Percentiles rank a stretch among this genome's conserved stretches.
These are phyloP conservation scores for Perizoma flavofasciatum DNA, from an alignment of 2,888 invertebrate genomes.

Conservation along the genomic window DNA sequence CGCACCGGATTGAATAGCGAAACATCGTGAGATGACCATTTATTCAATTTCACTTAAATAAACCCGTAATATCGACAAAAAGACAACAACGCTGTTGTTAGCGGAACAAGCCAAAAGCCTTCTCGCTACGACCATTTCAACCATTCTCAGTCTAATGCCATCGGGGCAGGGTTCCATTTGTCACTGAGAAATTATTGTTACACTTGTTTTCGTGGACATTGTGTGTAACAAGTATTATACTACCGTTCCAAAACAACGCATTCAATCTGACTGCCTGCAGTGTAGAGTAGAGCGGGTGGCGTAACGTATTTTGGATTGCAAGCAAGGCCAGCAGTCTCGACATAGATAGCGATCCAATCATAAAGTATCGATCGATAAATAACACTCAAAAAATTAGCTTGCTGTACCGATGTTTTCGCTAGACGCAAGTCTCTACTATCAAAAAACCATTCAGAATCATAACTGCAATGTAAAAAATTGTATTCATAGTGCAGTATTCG, in stretches of 20 bases:
- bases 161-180: constrained; percentile 51
- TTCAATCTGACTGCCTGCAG: constrained; percentile 51
- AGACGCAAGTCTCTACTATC: no score
- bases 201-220: constrained; percentile 53
- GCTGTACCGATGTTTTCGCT: no score
- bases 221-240: constrained; percentile 70
- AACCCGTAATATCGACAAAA: constrained; percentile 80
- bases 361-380: no score
- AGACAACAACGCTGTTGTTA: constrained; percentile 65
- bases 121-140: constrained; percentile 34
- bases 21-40: constrained; percentile 79
- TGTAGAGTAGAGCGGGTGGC: constrained; percentile 48
- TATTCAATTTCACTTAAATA: constrained; percentile 84
- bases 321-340: constrained; percentile 21
- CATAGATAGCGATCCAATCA: no score
- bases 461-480: no score
- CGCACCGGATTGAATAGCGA: constrained; percentile 71
- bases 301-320: constrained; percentile 56
- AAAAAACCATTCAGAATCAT: no score
- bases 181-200: constrained; percentile 41
- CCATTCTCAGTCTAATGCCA: constrained; percentile 55
- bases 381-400: no score
- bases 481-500: no score
- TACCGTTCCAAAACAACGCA: constrained; percentile 69
- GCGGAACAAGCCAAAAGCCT: constrained; percentile 57